Conservation (phyloP, 2,113 vertebrate species). For the Melanerpes aurifrons region DNA sequence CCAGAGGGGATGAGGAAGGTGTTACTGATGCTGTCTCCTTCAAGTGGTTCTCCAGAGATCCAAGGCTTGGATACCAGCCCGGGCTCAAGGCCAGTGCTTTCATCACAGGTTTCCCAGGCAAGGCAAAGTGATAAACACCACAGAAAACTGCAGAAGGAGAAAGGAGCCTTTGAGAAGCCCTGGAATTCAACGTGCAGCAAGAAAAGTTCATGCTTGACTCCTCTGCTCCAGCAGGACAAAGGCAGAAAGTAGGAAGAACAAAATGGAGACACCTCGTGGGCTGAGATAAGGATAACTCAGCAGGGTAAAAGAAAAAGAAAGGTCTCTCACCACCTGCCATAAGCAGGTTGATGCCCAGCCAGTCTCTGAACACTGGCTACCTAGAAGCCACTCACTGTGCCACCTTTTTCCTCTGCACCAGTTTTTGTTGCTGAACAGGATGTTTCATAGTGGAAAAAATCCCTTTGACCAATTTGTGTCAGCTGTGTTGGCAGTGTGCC, state of each 20-base stretch:
- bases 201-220: neutral
- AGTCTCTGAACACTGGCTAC: neutral
- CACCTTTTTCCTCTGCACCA: neutral
- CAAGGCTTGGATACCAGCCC: neutral
- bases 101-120: neutral
- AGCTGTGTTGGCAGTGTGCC: neutral
- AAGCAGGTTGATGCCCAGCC: neutral
- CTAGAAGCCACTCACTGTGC: neutral
- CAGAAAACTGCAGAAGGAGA: neutral
- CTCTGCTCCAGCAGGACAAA: rapidly evolving
- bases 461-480: neutral
- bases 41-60: neutral
- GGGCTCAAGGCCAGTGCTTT: neutral
- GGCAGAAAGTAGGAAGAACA: neutral
- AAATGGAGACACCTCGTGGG: neutral
- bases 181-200: neutral
- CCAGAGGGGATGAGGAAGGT: neutral
- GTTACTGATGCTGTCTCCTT: neutral
- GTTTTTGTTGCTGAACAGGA: neutral
- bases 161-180: neutral
- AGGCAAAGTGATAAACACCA: neutral
- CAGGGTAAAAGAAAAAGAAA: neutral
- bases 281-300: neutral
- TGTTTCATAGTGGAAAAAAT: neutral
- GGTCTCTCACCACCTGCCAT: neutral